phyloP scores from a whole-genome alignment of 2,888 invertebrate species.

The Andrena dorsata region DNA sequence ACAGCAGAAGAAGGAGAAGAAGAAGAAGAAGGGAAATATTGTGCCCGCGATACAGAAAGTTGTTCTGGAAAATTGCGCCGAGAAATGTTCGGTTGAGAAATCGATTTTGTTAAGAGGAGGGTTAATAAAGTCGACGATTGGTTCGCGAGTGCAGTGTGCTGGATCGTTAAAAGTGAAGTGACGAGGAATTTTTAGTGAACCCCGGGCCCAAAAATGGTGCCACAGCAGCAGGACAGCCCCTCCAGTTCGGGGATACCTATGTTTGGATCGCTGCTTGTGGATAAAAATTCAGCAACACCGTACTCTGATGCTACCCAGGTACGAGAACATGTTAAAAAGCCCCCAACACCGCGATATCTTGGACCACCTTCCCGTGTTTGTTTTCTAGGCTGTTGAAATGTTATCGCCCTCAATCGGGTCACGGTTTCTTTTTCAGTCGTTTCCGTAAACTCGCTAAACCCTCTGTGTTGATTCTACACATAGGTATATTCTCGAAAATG shows the following conservation, averaged over 20 bases:
- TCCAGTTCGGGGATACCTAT: conserved; percentile 89
- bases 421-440: too few relatives aligned
- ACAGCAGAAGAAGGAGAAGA: too few relatives aligned
- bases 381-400: neutral
- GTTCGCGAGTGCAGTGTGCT: conserved; percentile 63
- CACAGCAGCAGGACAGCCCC: conserved; percentile 89
- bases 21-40: too few relatives aligned
- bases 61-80: too few relatives aligned
- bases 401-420: too few relatives aligned
- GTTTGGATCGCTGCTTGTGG: conserved; percentile 96
- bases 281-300: conserved; percentile 96
- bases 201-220: conserved; percentile 88
- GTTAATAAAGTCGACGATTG: neutral
- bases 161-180: conserved; percentile 48
- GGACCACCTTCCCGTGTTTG: too few relatives aligned
- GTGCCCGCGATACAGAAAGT: too few relatives aligned
- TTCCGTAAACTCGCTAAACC: too few relatives aligned
- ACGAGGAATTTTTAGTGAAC: conserved; percentile 3
- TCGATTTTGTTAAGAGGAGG: neutral
- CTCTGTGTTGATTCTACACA: too few relatives aligned
- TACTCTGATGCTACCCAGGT: conserved; percentile 99
- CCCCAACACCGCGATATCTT: too few relatives aligned
- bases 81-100: too few relatives aligned
- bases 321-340: conserved; percentile 62
- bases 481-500: too few relatives aligned